Evolutionary conservation across 1,140 invertebrate species (phyloP).

Genomic region (Tenebrio molitor): DNA sequence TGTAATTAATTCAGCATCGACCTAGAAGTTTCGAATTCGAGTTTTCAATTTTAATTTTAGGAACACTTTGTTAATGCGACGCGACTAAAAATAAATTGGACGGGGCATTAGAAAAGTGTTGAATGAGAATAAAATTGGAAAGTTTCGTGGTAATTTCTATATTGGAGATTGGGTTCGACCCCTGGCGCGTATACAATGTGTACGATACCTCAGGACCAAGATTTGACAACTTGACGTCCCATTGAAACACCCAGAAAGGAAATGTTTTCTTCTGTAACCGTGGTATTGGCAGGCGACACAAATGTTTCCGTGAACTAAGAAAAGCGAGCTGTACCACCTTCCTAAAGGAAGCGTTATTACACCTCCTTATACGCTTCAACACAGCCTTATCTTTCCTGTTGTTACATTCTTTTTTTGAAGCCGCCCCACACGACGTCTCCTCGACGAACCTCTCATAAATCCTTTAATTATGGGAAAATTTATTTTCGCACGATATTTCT

Average conservation of each 20-base stretch:
- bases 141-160: conserved; percentile 35
- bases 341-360: conserved; percentile 26
- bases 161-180: conserved; percentile 51
- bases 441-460: neutral
- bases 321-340: conserved; percentile 47
- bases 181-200: conserved; percentile 51
- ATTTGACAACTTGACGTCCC: conserved; percentile 57
- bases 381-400: conserved; percentile 21
- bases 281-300: conserved; percentile 52
- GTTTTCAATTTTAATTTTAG: no score
- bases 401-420: neutral
- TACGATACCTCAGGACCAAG: conserved; percentile 48
- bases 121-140: conserved; percentile 40
- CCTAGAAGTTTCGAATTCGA: neutral
- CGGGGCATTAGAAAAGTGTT: neutral
- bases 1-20: conserved; percentile 3
- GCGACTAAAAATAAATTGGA: conserved; percentile 9
- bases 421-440: neutral
- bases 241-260: conserved; percentile 56
- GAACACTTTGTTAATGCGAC: no score
- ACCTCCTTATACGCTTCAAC: conserved; percentile 14
- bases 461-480: no score
- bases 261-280: conserved; percentile 53
- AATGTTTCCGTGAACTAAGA: conserved; percentile 44
- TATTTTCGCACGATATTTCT: no score